Percentiles rank a stretch among this genome's conserved stretches.
phyloP scores from a whole-genome alignment of 2,113 vertebrate genomes.

The Psilopogon haemacephalus region DNA sequence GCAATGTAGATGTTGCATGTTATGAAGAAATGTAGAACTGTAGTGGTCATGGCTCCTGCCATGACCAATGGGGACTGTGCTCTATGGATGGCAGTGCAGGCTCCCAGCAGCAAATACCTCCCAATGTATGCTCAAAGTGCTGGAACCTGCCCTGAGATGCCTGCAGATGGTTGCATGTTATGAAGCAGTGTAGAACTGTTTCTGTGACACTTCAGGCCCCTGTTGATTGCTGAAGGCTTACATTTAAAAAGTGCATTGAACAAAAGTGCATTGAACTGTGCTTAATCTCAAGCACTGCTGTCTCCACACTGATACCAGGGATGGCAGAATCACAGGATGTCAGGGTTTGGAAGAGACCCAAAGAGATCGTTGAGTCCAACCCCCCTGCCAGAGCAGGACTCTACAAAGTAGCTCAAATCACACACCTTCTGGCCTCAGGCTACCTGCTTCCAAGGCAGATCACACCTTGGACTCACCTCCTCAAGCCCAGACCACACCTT shows the following conservation, averaged over 20 bases:
- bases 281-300: not conserved
- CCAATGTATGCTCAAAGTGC: rapidly evolving
- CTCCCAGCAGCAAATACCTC: not conserved
- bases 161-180: not conserved
- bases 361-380: no score
- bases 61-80: not conserved
- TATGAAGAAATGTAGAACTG: not conserved
- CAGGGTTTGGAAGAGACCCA: no score
- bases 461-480: no score
- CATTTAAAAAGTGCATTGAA: not conserved
- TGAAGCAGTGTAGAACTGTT: not conserved
- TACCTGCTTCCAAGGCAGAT: no score
- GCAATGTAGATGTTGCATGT: not conserved
- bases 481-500: no score
- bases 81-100: not conserved
- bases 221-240: not conserved
- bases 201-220: not conserved
- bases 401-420: no score
- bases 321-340: no score
- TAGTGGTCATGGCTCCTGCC: no score
- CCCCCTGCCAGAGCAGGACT: no score
- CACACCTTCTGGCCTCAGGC: no score
- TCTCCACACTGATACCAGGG: not conserved
- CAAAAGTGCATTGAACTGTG: not conserved
- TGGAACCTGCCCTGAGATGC: not conserved